Conservation (phyloP, 2,113 vertebrate genomes). For the Epinephelus moara region DNA sequence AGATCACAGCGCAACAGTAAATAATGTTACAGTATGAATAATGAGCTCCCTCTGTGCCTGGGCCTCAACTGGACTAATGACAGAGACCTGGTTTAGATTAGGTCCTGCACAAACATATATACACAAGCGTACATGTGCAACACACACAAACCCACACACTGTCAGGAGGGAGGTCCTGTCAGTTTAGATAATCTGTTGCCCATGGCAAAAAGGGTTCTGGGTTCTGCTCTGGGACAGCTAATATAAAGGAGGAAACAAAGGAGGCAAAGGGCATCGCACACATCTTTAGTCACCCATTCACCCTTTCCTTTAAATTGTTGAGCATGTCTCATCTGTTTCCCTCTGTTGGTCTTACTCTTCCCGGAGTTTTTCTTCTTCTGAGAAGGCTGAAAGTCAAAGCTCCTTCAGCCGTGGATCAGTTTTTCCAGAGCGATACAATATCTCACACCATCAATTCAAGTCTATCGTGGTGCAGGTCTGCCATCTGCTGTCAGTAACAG, state of each 20-base stretch:
- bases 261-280: slow-evolving; percentile 42
- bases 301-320: slow-evolving; percentile 33
- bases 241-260: slow-evolving; percentile 37
- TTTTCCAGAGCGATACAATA: slow-evolving; percentile 28
- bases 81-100: slow-evolving; percentile 81
- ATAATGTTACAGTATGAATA: slow-evolving; percentile 82
- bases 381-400: slow-evolving; percentile 13
- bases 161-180: slow-evolving; percentile 52
- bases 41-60: slow-evolving; percentile 69
- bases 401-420: neutral
- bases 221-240: slow-evolving; percentile 34
- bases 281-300: slow-evolving; percentile 37
- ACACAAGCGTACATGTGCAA: slow-evolving; percentile 29
- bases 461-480: slow-evolving; percentile 34
- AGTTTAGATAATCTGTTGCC: slow-evolving; percentile 56
- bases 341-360: neutral
- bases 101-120: slow-evolving; percentile 55
- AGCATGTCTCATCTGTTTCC: neutral
- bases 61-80: slow-evolving; percentile 74
- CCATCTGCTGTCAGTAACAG: slow-evolving; percentile 59
- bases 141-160: slow-evolving; percentile 27
- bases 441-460: neutral
- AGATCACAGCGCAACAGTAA: slow-evolving; percentile 74
- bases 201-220: slow-evolving; percentile 23
- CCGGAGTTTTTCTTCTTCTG: neutral